Evolutionary conservation across 2,888 invertebrate species (phyloP).

Genomic region (Dryobota labecula): DNA sequence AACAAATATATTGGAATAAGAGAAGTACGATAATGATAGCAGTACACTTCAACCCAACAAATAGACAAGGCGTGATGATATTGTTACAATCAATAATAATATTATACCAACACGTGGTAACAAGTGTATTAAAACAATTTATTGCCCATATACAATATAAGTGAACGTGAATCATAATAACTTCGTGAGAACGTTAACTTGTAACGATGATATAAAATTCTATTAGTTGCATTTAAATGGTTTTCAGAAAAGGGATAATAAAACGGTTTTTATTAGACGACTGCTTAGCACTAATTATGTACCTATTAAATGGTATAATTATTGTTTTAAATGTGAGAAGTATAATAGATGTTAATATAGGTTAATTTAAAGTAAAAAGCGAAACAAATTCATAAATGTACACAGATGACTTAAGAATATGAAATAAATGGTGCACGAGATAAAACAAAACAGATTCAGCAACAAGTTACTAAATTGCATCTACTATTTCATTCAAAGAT

Average conservation of each 20-base stretch:
- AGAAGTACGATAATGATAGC: background rate
- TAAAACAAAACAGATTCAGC: background rate
- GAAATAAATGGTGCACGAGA: background rate
- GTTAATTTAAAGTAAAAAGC: background rate
- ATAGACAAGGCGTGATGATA: background rate
- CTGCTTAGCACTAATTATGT: background rate
- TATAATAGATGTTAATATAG: background rate
- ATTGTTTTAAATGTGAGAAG: background rate
- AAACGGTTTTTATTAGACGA: background rate
- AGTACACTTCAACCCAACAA: background rate
- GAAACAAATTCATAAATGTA: background rate
- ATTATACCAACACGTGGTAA: slow-evolving; percentile 39
- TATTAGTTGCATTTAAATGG: background rate
- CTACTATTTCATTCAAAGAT: background rate
- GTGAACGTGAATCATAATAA: slow-evolving; percentile 48
- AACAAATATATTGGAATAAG: background rate
- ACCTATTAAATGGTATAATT: background rate
- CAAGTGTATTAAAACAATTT: slow-evolving; percentile 16
- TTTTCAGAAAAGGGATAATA: background rate
- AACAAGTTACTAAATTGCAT: background rate
- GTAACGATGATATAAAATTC: slow-evolving; percentile 25
- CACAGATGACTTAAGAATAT: background rate
- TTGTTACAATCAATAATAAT: slow-evolving; percentile 28
- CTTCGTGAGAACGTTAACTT: slow-evolving; percentile 46
- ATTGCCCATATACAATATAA: slow-evolving; percentile 27